Conservation (phyloP, 2,797 vertebrate genomes). For the Geotrypetes seraphini region DNA sequence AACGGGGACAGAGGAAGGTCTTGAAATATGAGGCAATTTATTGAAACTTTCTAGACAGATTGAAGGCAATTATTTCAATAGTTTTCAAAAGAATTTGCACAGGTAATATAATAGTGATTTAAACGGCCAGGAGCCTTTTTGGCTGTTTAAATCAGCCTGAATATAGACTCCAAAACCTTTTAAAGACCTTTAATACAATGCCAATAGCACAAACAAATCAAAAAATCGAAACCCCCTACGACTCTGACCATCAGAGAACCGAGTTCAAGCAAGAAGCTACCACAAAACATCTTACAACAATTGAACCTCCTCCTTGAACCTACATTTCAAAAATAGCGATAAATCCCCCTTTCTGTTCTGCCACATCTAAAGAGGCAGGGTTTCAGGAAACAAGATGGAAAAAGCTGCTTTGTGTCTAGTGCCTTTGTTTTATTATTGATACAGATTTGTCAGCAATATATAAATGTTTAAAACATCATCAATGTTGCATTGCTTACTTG, state of each 20-base stretch:
- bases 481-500: conserved; percentile 34
- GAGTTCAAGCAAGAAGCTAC: neutral
- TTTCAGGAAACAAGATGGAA: conserved; percentile 9
- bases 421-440: conserved; percentile 43
- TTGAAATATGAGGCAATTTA: neutral
- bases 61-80: too few relatives aligned
- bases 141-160: too few relatives aligned
- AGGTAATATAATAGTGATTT: too few relatives aligned
- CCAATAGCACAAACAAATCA: too few relatives aligned
- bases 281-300: neutral
- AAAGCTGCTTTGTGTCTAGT: conserved; percentile 19
- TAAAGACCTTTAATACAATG: too few relatives aligned
- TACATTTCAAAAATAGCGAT: neutral
- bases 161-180: too few relatives aligned
- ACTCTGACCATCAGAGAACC: too few relatives aligned
- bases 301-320: neutral
- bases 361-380: conserved; percentile 1
- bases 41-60: too few relatives aligned
- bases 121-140: too few relatives aligned
- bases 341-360: neutral
- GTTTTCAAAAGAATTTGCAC: too few relatives aligned
- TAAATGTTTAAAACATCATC: conserved; percentile 39
- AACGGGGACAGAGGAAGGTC: neutral
- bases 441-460: conserved; percentile 28
- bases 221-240: too few relatives aligned